A percentile compares a stretch with the other conserved stretches of the same genome.
These are phyloP conservation scores for Anguilla anguilla DNA, from an alignment of 2,797 vertebrate species.

Conservation along the genomic window DNA sequence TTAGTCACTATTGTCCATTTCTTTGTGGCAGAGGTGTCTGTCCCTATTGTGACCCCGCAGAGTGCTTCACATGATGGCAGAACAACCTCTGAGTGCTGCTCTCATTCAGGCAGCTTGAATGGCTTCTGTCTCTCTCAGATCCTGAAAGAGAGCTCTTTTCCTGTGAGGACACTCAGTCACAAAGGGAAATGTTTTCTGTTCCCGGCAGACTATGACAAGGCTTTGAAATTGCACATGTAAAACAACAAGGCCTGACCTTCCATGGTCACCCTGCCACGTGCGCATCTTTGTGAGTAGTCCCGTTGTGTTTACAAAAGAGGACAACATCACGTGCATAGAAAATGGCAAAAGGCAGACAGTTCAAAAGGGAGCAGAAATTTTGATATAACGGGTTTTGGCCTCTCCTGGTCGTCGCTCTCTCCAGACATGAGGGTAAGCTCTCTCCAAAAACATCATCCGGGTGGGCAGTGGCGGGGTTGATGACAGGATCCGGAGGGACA, in stretches of 20 bases:
- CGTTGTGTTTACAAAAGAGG: neutral
- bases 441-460: neutral
- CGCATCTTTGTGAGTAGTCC: neutral
- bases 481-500: neutral
- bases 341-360: neutral
- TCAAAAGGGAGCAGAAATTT: neutral
- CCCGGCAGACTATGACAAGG: neutral
- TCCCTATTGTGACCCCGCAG: neutral
- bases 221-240: neutral
- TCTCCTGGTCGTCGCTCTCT: neutral
- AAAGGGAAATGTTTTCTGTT: neutral
- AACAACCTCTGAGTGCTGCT: neutral
- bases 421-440: neutral
- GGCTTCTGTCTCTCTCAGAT: neutral
- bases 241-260: neutral
- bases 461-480: neutral
- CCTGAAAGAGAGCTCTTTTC: neutral
- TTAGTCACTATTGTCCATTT: constrained; percentile 12
- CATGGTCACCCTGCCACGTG: neutral
- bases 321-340: neutral
- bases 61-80: neutral
- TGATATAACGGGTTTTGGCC: neutral
- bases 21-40: neutral
- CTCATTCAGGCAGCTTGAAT: neutral
- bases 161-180: neutral